Conservation (phyloP, 2,888 invertebrate genomes). For the Acleris literana region DNA sequence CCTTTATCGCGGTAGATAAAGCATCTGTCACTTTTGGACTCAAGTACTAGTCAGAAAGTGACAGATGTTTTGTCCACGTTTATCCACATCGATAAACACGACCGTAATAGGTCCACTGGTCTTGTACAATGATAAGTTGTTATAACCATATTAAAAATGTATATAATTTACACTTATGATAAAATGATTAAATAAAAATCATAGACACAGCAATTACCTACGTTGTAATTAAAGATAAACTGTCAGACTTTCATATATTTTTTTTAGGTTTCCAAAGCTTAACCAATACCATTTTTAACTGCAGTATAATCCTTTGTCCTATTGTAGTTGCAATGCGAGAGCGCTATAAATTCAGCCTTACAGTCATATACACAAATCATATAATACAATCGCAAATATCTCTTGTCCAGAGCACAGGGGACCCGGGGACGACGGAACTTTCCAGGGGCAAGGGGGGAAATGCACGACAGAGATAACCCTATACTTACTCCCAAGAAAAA, state of each 20-base stretch:
- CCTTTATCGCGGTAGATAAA: too few relatives aligned
- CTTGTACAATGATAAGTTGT: too few relatives aligned
- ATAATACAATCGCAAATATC: constrained; percentile 80
- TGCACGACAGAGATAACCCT: constrained; percentile 58
- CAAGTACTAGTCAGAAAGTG: too few relatives aligned
- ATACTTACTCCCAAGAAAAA: constrained; percentile 49
- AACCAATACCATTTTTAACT: background rate
- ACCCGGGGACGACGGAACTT: constrained; percentile 70
- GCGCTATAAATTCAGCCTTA: constrained; percentile 65
- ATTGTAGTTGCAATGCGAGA: constrained; percentile 42
- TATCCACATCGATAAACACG: too few relatives aligned
- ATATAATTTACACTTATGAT: too few relatives aligned
- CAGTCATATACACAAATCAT: constrained; percentile 77
- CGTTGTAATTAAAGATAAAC: too few relatives aligned
- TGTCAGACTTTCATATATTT: background rate
- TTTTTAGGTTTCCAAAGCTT: background rate
- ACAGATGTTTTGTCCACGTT: too few relatives aligned
- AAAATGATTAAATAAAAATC: too few relatives aligned
- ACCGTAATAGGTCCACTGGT: too few relatives aligned
- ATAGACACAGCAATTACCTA: too few relatives aligned
- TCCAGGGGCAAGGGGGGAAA: constrained; percentile 58
- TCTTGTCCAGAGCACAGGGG: constrained; percentile 77
- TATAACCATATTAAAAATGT: too few relatives aligned
- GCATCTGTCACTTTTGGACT: too few relatives aligned
- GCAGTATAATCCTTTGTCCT: constrained; percentile 12